Conservation (phyloP, 1,140 invertebrate species). For the Agrilus planipennis region DNA sequence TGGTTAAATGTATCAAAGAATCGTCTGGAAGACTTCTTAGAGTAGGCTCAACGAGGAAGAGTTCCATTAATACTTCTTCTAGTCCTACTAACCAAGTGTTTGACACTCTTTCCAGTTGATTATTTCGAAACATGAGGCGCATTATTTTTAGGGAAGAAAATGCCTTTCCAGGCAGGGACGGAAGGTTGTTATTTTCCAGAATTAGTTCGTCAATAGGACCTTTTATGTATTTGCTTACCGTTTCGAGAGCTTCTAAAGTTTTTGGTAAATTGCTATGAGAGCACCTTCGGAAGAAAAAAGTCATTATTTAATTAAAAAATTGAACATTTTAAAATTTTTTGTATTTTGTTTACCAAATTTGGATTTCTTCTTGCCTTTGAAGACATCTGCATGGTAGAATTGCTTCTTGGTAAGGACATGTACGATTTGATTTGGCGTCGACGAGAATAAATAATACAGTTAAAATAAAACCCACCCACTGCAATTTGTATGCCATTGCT, state of each 20-base stretch:
- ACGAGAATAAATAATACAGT: conserved; percentile 25
- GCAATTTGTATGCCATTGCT: too few species aligned
- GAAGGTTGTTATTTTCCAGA: conserved; percentile 73
- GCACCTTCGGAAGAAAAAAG: conserved; percentile 47
- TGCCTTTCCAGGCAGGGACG: conserved; percentile 63
- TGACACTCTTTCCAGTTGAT: conserved; percentile 67
- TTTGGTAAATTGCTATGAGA: conserved; percentile 70
- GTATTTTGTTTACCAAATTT: too few species aligned
- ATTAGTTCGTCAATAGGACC: conserved; percentile 72
- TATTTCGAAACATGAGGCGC: conserved; percentile 71
- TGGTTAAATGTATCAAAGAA: conserved; percentile 58
- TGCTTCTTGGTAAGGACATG: conserved; percentile 47
- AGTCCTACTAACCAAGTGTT: conserved; percentile 67
- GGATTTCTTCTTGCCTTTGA: conserved; percentile 48
- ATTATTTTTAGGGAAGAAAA: conserved; percentile 62
- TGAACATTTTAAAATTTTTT: too few species aligned
- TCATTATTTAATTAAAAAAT: too few species aligned
- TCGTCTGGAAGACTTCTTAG: conserved; percentile 64
- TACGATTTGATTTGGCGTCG: conserved; percentile 35
- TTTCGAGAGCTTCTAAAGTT: conserved; percentile 58
- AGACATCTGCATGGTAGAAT: conserved; percentile 58
- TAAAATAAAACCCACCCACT: too few species aligned
- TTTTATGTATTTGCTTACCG: conserved; percentile 52
- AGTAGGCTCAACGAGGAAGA: conserved; percentile 74
- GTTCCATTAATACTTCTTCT: conserved; percentile 63